These are phyloP conservation scores for Syngnathoides biaculeatus DNA, from an alignment of 2,113 vertebrate species.

Conservation along the genomic window DNA sequence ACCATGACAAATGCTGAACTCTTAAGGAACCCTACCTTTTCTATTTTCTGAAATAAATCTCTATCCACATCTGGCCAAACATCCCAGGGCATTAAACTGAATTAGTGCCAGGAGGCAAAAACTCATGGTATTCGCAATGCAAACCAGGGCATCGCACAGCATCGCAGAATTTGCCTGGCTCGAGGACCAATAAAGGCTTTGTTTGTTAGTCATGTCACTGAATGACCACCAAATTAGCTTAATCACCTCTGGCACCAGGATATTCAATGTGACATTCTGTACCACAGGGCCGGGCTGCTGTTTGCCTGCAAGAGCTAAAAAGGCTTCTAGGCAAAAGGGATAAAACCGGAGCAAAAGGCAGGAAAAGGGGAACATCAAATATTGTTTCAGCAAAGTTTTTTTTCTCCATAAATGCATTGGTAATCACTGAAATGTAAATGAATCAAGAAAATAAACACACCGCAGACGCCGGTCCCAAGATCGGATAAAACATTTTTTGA, in stretches of 20 bases:
- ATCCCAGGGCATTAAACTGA: conserved; percentile 43
- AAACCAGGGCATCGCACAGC: conserved; percentile 38
- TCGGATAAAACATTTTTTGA: too few species aligned
- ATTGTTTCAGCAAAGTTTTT: not conserved
- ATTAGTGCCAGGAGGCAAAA: conserved; percentile 42
- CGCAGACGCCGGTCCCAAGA: too few species aligned
- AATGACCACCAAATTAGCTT: conserved; percentile 73
- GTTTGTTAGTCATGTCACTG: conserved; percentile 70
- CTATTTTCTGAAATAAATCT: conserved; percentile 14
- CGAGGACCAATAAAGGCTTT: conserved; percentile 61
- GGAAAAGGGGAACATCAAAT: conserved; percentile 13
- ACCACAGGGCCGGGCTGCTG: conserved; percentile 51
- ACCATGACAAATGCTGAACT: not conserved
- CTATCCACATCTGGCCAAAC: conserved; percentile 31
- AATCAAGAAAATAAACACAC: not conserved
- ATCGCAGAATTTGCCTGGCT: conserved; percentile 47
- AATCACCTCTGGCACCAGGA: conserved; percentile 69
- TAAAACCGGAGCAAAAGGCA: conserved; percentile 28
- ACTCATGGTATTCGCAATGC: conserved; percentile 42
- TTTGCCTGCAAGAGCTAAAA: conserved; percentile 35
- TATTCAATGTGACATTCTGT: conserved; percentile 64
- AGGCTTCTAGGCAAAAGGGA: conserved; percentile 7
- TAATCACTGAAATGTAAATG: not conserved
- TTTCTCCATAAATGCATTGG: not conserved
- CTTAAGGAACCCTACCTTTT: conserved; percentile 7